Evolutionary conservation across 2,888 invertebrate genomes (phyloP).

Genomic region (Polietes domitor): DNA sequence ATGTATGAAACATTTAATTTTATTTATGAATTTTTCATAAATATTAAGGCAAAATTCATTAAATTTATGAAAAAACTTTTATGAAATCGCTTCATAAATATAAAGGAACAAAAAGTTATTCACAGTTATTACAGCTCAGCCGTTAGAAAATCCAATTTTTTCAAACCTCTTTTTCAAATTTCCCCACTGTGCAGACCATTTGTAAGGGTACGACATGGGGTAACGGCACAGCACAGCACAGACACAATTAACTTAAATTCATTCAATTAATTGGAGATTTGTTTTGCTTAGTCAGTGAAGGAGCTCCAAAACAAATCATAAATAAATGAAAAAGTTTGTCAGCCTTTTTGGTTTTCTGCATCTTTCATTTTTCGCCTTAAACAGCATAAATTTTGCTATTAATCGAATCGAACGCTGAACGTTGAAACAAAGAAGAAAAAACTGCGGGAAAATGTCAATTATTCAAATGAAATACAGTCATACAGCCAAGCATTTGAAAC

Average conservation of each 20-base stretch:
- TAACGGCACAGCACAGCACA: background rate
- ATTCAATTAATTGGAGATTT: conserved; percentile 62
- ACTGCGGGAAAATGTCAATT: conserved; percentile 21
- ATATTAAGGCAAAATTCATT: too few species aligned
- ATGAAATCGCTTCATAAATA: too few species aligned
- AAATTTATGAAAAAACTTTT: too few species aligned
- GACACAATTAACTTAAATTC: conserved; percentile 53
- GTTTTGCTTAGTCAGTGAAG: conserved; percentile 49
- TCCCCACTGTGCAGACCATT: background rate
- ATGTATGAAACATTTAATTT: too few species aligned
- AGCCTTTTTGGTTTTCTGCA: background rate
- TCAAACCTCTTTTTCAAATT: too few species aligned
- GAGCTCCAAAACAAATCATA: conserved; percentile 21
- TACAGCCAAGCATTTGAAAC: background rate
- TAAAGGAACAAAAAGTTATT: too few species aligned
- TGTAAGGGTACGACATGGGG: background rate
- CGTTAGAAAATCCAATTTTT: too few species aligned
- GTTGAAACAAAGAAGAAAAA: background rate
- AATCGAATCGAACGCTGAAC: conserved; percentile 6
- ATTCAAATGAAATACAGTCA: conserved; percentile 30
- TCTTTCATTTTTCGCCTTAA: background rate
- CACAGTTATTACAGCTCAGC: too few species aligned
- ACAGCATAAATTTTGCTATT: conserved; percentile 3
- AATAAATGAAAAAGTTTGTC: conserved; percentile 32
- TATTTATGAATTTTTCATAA: too few species aligned